Conservation (phyloP, 2,797 vertebrate genomes). For the Botia almorhae region DNA sequence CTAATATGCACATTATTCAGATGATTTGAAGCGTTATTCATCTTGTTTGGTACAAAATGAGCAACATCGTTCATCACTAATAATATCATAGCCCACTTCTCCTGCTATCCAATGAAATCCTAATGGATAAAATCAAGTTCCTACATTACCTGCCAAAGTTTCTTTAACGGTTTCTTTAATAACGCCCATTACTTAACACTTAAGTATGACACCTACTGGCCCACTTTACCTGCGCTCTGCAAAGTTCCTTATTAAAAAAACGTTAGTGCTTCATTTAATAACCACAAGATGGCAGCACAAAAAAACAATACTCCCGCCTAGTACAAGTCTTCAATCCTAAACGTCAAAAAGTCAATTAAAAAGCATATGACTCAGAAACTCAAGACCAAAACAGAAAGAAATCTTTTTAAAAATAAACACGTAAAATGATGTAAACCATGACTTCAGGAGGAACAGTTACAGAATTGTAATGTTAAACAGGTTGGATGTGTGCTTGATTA, state of each 20-base stretch:
- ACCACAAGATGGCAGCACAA: slow-evolving; percentile 42
- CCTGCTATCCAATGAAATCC: neutral
- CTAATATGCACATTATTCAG: no score
- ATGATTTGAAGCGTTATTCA: no score
- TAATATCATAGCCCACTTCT: neutral
- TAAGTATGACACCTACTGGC: neutral
- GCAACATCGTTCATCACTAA: neutral
- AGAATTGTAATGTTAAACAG: slow-evolving; percentile 3
- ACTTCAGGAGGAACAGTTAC: neutral
- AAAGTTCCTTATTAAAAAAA: neutral
- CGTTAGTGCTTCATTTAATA: neutral
- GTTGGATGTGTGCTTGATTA: slow-evolving; percentile 8
- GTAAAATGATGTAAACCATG: neutral
- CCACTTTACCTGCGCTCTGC: neutral
- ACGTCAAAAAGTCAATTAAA: neutral
- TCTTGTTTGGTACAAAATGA: neutral
- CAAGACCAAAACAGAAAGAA: neutral
- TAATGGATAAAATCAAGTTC: neutral
- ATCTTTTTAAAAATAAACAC: neutral
- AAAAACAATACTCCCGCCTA: neutral
- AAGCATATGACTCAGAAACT: neutral
- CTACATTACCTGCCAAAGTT: neutral
- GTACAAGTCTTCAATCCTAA: neutral
- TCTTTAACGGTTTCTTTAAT: neutral
- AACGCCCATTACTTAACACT: neutral